These are phyloP conservation scores for Tenebrio molitor DNA, from an alignment of 1,140 invertebrate species.

Conservation along the genomic window DNA sequence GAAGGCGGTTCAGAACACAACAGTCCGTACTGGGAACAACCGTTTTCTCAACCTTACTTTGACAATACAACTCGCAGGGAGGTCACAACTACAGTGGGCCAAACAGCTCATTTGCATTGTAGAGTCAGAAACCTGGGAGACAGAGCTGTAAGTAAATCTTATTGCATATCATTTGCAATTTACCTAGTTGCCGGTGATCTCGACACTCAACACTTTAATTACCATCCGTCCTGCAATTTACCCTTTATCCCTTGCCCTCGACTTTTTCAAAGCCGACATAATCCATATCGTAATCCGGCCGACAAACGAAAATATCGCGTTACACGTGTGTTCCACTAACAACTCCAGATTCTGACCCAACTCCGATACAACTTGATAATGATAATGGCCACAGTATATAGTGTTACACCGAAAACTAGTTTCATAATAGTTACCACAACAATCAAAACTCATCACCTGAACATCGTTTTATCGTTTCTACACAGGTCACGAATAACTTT, in stretches of 20 bases:
- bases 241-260: conserved; percentile 2
- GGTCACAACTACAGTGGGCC: conserved; percentile 87
- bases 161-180: conserved; percentile 46
- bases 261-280: conserved; percentile 29
- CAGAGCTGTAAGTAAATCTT: conserved; percentile 80
- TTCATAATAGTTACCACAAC: too few relatives aligned
- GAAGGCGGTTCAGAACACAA: conserved; percentile 60
- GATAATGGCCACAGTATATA: not conserved
- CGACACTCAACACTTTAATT: conserved; percentile 41
- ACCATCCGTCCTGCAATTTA: conserved; percentile 28
- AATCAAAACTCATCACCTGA: too few relatives aligned
- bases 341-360: not conserved
- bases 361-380: not conserved
- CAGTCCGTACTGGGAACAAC: conserved; percentile 75
- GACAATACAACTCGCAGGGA: conserved; percentile 89
- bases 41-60: conserved; percentile 89
- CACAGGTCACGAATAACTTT: too few relatives aligned
- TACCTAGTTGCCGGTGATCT: conserved; percentile 42
- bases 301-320: conserved; percentile 13
- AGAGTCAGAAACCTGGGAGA: conserved; percentile 88
- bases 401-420: not conserved
- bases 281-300: conserved; percentile 15
- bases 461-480: too few relatives aligned
- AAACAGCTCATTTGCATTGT: conserved; percentile 88
- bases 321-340: not conserved